phyloP scores from a whole-genome alignment of 2,797 vertebrate species.

The Ataeniobius toweri region DNA sequence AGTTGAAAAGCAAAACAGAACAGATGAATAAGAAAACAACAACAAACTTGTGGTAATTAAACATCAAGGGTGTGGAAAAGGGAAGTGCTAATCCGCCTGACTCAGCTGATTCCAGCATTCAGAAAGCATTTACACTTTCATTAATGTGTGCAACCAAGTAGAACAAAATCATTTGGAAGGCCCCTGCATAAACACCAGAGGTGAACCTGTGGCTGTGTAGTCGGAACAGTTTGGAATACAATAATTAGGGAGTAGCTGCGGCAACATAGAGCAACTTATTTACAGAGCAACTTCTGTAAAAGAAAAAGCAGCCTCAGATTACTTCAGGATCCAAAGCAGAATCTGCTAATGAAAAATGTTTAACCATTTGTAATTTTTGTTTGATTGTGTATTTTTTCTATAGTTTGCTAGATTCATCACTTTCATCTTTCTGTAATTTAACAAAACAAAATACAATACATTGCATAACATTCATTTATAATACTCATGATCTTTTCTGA shows the following conservation, averaged over 20 bases:
- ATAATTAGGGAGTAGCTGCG: slow-evolving; percentile 66
- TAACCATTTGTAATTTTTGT: background rate
- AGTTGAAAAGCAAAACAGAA: slow-evolving; percentile 62
- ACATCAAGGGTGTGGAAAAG: slow-evolving; percentile 77
- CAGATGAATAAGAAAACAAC: slow-evolving; percentile 73
- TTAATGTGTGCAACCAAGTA: slow-evolving; percentile 82
- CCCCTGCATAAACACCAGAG: slow-evolving; percentile 69
- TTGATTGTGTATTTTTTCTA: background rate
- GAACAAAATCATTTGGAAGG: slow-evolving; percentile 80
- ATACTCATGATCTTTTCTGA: too few relatives aligned
- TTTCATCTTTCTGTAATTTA: background rate
- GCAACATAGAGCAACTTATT: slow-evolving; percentile 47
- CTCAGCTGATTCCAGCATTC: slow-evolving; percentile 78
- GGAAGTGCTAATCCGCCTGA: slow-evolving; percentile 77
- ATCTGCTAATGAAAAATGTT: slow-evolving; percentile 4
- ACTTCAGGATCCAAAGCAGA: slow-evolving; percentile 19
- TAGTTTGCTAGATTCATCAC: background rate
- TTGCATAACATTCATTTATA: background rate
- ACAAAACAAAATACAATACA: background rate
- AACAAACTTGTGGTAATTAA: slow-evolving; percentile 82
- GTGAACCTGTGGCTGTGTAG: slow-evolving; percentile 71
- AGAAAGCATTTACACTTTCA: slow-evolving; percentile 84
- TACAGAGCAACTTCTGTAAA: slow-evolving; percentile 28
- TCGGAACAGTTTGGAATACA: slow-evolving; percentile 60
- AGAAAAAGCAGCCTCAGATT: slow-evolving; percentile 25